A percentile compares a stretch with the other conserved stretches of the same genome.
These are phyloP conservation scores for Sinodicranocentrus sp. DNA, from an alignment of 2,888 invertebrate genomes.

Conservation along the genomic window DNA sequence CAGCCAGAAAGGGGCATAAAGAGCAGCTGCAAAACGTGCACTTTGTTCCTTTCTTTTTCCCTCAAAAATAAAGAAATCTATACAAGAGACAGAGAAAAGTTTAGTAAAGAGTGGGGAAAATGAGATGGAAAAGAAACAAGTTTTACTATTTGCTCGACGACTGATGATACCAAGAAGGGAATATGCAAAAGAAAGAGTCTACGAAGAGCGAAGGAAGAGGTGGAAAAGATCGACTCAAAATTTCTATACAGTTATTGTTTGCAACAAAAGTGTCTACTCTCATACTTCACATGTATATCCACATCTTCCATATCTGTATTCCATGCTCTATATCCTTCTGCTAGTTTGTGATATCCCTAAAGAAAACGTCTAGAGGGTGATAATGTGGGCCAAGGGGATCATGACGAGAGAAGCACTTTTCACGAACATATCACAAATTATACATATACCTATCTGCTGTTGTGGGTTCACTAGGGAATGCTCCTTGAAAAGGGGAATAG, in stretches of 20 bases:
- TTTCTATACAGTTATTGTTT: constrained; percentile 10
- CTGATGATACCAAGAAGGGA: constrained; percentile 35
- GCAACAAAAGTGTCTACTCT: not conserved
- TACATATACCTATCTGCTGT: constrained; percentile 11
- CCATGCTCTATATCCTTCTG: too few relatives aligned
- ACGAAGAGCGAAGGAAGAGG: not conserved
- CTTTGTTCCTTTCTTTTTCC: constrained; percentile 17
- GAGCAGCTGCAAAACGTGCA: constrained; percentile 23
- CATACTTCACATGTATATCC: not conserved
- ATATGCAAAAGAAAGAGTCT: constrained; percentile 14
- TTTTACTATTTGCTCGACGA: constrained; percentile 51
- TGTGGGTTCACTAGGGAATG: constrained; percentile 35
- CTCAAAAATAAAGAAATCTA: constrained; percentile 15
- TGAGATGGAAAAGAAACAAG: constrained; percentile 39
- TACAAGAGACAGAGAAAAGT: not conserved
- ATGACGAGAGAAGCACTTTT: constrained; percentile 40
- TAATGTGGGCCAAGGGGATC: constrained; percentile 69
- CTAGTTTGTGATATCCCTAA: too few relatives aligned
- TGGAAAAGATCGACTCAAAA: not conserved
- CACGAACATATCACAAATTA: constrained; percentile 5
- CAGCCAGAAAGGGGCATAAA: constrained; percentile 5
- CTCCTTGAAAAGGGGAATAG: not conserved
- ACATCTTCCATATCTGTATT: too few relatives aligned
- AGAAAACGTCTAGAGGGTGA: constrained; percentile 49
- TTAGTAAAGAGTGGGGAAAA: constrained; percentile 15